These are phyloP conservation scores for Urosaurus nigricauda DNA, from an alignment of 2,797 vertebrate genomes.

Conservation along the genomic window DNA sequence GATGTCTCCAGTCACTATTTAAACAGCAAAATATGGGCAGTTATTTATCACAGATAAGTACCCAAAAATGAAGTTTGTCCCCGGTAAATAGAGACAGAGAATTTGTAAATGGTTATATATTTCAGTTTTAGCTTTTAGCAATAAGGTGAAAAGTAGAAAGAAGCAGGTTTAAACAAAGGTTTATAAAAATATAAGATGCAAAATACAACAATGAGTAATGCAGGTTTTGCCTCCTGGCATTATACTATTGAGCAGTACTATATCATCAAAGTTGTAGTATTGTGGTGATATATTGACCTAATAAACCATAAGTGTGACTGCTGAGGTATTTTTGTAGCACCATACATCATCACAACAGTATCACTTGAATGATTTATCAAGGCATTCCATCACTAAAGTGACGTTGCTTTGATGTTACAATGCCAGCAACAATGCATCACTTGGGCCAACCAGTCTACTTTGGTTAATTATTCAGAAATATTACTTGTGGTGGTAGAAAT, in stretches of 20 bases:
- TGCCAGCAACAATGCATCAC: conserved; percentile 54
- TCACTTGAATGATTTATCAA: conserved; percentile 65
- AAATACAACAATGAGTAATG: conserved; percentile 39
- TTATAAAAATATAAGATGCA: conserved; percentile 31
- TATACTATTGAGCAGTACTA: conserved; percentile 55
- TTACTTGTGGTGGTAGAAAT: conserved; percentile 43
- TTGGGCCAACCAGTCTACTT: conserved; percentile 38
- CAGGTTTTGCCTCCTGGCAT: conserved; percentile 34
- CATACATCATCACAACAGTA: conserved; percentile 61
- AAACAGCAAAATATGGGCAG: not conserved
- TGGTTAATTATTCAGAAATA: conserved; percentile 61
- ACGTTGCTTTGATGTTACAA: conserved; percentile 45
- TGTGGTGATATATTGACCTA: conserved; percentile 61
- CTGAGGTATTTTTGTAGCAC: conserved; percentile 64
- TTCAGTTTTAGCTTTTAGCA: not conserved
- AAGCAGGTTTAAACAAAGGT: conserved; percentile 39
- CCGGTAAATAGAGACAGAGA: not conserved
- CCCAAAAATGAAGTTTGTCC: not conserved
- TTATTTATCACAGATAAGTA: not conserved
- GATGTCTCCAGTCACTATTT: not conserved
- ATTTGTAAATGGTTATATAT: not conserved
- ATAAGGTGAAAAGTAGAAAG: not conserved
- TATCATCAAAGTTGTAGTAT: conserved; percentile 49
- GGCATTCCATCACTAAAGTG: conserved; percentile 53
- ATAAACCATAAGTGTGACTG: conserved; percentile 67